These are phyloP conservation scores for Cottoperca gobio DNA, from an alignment of 2,797 vertebrate species.

Conservation along the genomic window DNA sequence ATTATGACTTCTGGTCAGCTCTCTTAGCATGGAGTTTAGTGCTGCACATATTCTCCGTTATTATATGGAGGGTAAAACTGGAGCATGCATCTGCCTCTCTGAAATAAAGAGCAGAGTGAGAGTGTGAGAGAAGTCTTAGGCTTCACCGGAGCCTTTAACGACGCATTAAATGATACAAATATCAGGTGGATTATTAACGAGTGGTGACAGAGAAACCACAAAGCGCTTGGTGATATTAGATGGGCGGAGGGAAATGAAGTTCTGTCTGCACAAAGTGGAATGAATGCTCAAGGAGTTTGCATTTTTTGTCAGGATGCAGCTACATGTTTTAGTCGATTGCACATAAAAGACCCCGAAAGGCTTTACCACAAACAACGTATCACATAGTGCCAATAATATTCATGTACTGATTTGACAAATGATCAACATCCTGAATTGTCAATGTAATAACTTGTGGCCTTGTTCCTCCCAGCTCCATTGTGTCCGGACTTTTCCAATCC, in stretches of 20 bases:
- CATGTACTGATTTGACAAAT: background rate
- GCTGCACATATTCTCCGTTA: conserved; percentile 13
- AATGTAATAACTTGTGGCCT: conserved; percentile 6
- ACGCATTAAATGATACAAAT: conserved; percentile 6
- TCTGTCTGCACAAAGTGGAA: conserved; percentile 5
- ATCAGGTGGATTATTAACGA: conserved; percentile 31
- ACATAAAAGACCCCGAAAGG: background rate
- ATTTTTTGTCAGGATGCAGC: conserved; percentile 1
- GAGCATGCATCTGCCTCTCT: conserved; percentile 15
- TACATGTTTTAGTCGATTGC: background rate
- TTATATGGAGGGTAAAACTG: conserved; percentile 2
- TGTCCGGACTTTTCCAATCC: conserved; percentile 17
- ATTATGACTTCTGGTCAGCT: conserved; percentile 12
- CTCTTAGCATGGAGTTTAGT: conserved; percentile 15
- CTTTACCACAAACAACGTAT: background rate
- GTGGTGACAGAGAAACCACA: conserved; percentile 33
- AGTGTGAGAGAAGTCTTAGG: conserved; percentile 3
- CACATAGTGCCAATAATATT: conserved; percentile 1
- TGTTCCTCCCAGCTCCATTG: conserved; percentile 20
- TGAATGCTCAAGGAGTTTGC: background rate
- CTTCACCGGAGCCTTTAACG: conserved; percentile 4
- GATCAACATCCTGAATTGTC: conserved; percentile 4
- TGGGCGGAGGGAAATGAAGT: background rate
- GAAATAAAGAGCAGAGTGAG: conserved; percentile 17
- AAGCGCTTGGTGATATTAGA: conserved; percentile 12